These are phyloP conservation scores for Maniola hyperantus DNA, from an alignment of 2,888 invertebrate genomes.

Conservation along the genomic window DNA sequence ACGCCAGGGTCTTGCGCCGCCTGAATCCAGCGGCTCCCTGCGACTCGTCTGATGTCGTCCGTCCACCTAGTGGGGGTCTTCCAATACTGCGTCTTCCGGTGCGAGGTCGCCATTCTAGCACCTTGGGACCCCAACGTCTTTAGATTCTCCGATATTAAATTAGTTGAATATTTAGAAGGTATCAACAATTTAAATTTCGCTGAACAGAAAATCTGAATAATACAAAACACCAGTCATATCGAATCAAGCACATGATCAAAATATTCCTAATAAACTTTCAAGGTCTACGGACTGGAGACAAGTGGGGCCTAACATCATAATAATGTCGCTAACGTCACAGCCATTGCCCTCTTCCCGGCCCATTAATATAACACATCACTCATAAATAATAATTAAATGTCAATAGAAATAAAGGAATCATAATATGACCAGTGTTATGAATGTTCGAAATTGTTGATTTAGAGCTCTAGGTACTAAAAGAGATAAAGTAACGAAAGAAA, in stretches of 20 bases:
- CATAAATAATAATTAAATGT: conserved; percentile 19
- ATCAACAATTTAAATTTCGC: not conserved
- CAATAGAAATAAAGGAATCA: conserved; percentile 22
- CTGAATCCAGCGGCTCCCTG: too few species aligned
- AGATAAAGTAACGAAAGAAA: not conserved
- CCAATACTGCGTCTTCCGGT: too few species aligned
- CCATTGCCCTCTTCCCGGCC: conserved; percentile 51
- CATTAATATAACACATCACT: conserved; percentile 32
- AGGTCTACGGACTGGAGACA: conserved; percentile 41
- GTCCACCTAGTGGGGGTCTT: too few species aligned
- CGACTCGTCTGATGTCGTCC: too few species aligned
- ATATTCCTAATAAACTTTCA: conserved; percentile 43
- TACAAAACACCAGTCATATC: not conserved
- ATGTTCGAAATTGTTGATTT: not conserved
- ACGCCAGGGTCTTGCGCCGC: too few species aligned
- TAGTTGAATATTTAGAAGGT: too few species aligned
- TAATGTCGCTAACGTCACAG: conserved; percentile 53
- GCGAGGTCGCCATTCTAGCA: too few species aligned
- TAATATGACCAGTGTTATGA: conserved; percentile 3
- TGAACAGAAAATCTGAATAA: not conserved
- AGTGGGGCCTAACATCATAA: conserved; percentile 42
- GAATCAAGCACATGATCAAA: conserved; percentile 34
- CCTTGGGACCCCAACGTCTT: too few species aligned
- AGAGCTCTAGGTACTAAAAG: not conserved
- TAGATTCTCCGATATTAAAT: too few species aligned